Evolutionary conservation across 2,888 invertebrate species (phyloP).

Genomic region (Sphinx pinastri): DNA sequence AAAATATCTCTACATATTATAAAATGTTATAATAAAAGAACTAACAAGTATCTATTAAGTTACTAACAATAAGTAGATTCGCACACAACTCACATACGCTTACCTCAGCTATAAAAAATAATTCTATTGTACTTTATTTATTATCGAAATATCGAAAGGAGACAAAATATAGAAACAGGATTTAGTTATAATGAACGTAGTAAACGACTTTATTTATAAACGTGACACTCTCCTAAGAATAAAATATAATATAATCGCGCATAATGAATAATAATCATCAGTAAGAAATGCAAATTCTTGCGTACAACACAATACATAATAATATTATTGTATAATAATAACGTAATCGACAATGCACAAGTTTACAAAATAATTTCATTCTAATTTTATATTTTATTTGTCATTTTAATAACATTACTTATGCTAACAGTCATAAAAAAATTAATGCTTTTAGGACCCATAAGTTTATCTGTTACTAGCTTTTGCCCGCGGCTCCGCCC

Average conservation of each 20-base stretch:
- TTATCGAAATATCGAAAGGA: background rate
- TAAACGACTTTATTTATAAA: slow-evolving; percentile 7
- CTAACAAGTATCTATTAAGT: too few relatives aligned
- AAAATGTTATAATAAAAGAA: too few relatives aligned
- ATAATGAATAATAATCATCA: background rate
- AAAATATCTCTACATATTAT: too few relatives aligned
- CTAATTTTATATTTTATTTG: too few relatives aligned
- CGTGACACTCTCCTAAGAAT: background rate
- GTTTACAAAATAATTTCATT: background rate
- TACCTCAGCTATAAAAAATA: too few relatives aligned
- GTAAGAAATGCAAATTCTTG: background rate
- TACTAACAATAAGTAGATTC: too few relatives aligned
- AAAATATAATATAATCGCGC: background rate
- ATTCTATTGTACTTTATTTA: background rate
- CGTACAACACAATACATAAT: background rate
- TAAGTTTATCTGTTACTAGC: too few relatives aligned
- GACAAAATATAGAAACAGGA: background rate
- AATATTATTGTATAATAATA: background rate
- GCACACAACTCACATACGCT: too few relatives aligned
- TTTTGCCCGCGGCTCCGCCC: too few relatives aligned
- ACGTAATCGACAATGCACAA: background rate
- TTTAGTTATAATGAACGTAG: background rate
- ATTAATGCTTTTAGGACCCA: too few relatives aligned
- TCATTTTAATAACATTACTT: too few relatives aligned
- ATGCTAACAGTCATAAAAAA: too few relatives aligned